phyloP scores from a whole-genome alignment of 2,888 invertebrate genomes.

The Athetis lepigone region DNA sequence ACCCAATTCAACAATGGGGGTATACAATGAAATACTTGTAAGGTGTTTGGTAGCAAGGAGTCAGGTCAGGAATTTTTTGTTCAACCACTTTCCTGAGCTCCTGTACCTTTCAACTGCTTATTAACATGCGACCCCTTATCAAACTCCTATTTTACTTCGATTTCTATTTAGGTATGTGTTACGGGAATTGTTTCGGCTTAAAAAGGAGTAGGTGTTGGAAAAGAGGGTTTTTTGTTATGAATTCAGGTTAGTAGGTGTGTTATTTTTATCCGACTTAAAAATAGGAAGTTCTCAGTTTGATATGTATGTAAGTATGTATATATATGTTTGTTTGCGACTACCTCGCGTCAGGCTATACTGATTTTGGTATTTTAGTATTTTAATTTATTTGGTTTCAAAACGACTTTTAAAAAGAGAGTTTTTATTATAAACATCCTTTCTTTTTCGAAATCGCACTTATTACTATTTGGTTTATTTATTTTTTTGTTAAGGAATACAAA shows the following conservation, averaged over 20 bases:
- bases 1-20: conserved; percentile 5
- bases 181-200: conserved; percentile 5
- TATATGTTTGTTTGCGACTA: too few species aligned
- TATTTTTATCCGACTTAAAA: too few species aligned
- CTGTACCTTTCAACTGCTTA: conserved; percentile 37
- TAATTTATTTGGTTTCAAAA: too few species aligned
- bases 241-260: background rate
- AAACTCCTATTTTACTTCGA: conserved; percentile 43
- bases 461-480: too few species aligned
- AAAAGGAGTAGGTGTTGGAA: background rate
- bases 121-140: conserved; percentile 58
- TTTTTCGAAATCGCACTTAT: too few species aligned
- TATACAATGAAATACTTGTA: conserved; percentile 37
- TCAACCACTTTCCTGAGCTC: conserved; percentile 50
- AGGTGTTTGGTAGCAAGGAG: conserved; percentile 23
- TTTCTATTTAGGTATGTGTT: conserved; percentile 31
- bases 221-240: background rate
- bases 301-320: too few species aligned
- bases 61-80: conserved; percentile 47
- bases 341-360: too few species aligned
- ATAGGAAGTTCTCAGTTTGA: too few species aligned
- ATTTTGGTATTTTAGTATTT: too few species aligned
- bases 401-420: too few species aligned
- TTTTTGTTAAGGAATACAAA: too few species aligned
- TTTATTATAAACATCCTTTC: too few species aligned